Evolutionary conservation across 2,113 vertebrate genomes (phyloP).

Genomic region (Cynoglossus semilaevis): DNA sequence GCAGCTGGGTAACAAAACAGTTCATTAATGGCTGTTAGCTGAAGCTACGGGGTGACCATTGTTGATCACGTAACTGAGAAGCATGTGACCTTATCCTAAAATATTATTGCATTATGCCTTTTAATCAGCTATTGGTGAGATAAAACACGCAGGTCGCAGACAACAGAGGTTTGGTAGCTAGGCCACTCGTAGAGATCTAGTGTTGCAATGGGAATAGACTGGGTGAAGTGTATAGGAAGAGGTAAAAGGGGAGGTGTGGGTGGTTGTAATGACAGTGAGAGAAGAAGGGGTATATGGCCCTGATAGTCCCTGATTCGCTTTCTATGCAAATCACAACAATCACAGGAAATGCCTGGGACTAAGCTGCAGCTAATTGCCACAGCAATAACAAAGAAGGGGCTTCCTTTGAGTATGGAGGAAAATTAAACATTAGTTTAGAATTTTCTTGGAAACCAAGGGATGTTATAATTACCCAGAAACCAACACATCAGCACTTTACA

Average conservation of each 20-base stretch:
- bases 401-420: constrained; percentile 72
- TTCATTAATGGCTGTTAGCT: constrained; percentile 52
- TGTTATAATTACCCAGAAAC: constrained; percentile 77
- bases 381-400: constrained; percentile 74
- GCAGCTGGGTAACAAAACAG: constrained; percentile 44
- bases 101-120: constrained; percentile 8
- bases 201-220: not conserved
- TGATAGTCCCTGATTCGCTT: constrained; percentile 67
- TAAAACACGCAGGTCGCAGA: constrained; percentile 9
- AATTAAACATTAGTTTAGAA: constrained; percentile 77
- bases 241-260: constrained; percentile 41
- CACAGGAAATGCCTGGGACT: constrained; percentile 77
- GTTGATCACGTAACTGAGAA: constrained; percentile 2
- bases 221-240: constrained; percentile 12
- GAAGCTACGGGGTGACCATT: constrained; percentile 33
- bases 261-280: constrained; percentile 18
- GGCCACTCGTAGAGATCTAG: constrained; percentile 51
- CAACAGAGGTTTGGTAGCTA: constrained; percentile 50
- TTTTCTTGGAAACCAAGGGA: constrained; percentile 73
- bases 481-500: constrained; percentile 75
- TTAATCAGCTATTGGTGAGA: constrained; percentile 38
- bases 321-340: constrained; percentile 79
- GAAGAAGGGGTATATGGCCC: constrained; percentile 37
- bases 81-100: constrained; percentile 12
- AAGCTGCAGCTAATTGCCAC: constrained; percentile 73